These are phyloP conservation scores for Amorpha juglandis DNA, from an alignment of 2,888 invertebrate species.

Conservation along the genomic window DNA sequence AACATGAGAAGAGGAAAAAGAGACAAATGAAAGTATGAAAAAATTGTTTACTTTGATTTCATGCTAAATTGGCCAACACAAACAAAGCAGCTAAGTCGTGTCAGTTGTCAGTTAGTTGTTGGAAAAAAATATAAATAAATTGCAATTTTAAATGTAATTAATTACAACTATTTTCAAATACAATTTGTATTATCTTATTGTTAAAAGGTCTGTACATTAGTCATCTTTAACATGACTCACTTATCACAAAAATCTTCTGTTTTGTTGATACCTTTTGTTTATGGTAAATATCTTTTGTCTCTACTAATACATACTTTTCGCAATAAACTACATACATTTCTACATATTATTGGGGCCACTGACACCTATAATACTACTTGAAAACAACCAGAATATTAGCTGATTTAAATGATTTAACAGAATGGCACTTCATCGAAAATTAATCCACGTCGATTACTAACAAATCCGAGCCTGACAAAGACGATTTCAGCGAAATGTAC, in stretches of 20 bases:
- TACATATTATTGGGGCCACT: not conserved
- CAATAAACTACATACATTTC: not conserved
- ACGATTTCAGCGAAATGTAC: slow-evolving; percentile 56
- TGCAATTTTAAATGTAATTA: not conserved
- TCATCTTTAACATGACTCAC: slow-evolving; percentile 22
- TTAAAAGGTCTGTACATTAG: slow-evolving; percentile 4
- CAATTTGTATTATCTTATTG: not conserved
- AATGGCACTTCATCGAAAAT: not conserved
- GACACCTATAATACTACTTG: not conserved
- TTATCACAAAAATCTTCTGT: not conserved
- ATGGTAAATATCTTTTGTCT: slow-evolving; percentile 11
- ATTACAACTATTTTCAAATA: not conserved
- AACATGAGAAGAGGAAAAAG: too few relatives aligned
- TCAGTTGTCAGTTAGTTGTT: too few relatives aligned
- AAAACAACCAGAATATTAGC: not conserved
- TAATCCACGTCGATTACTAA: not conserved
- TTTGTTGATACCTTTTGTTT: slow-evolving; percentile 14
- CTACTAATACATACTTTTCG: not conserved
- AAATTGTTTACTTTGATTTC: too few relatives aligned
- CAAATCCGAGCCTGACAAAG: slow-evolving; percentile 49
- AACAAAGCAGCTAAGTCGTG: too few relatives aligned
- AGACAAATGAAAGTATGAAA: too few relatives aligned
- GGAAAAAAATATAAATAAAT: not conserved
- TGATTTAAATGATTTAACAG: not conserved
- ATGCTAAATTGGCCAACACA: too few relatives aligned